These are phyloP conservation scores for Florisuga fusca DNA, from an alignment of 2,797 vertebrate genomes.

Conservation along the genomic window DNA sequence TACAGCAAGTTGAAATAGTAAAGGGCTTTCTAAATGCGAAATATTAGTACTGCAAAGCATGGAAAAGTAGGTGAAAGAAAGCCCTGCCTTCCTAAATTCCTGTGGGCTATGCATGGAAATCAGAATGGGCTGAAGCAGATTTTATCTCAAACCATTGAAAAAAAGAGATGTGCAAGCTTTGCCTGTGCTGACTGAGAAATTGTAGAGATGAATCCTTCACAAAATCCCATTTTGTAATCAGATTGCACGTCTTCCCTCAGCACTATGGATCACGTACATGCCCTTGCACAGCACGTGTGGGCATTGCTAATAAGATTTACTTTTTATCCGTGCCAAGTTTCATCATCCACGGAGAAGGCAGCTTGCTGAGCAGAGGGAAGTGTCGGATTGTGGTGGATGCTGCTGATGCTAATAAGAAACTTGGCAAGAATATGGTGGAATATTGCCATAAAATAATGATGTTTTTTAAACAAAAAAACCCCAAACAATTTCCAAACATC, in stretches of 20 bases:
- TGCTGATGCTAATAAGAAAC: constrained; percentile 43
- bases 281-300: constrained; percentile 24
- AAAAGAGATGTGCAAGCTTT: constrained; percentile 10
- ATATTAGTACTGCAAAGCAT: constrained; percentile 8
- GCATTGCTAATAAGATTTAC: constrained; percentile 50
- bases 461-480: constrained; percentile 19
- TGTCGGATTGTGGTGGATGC: neutral
- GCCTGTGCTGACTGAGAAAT: constrained; percentile 39
- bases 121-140: constrained; percentile 41
- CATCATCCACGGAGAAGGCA: constrained; percentile 56
- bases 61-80: constrained; percentile 24
- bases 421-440: constrained; percentile 32
- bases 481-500: neutral
- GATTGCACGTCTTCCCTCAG: neutral
- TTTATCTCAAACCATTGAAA: constrained; percentile 33
- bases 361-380: constrained; percentile 51
- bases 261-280: neutral
- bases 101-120: constrained; percentile 20
- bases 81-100: constrained; percentile 11
- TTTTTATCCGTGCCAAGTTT: constrained; percentile 43
- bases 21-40: constrained; percentile 35
- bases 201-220: neutral
- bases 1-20: constrained; percentile 2
- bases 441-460: neutral
- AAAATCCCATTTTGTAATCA: constrained; percentile 30